Percentiles rank a stretch among this genome's conserved stretches.
phyloP scores from a whole-genome alignment of 2,888 invertebrate species.

The Mactromeris polynyma region DNA sequence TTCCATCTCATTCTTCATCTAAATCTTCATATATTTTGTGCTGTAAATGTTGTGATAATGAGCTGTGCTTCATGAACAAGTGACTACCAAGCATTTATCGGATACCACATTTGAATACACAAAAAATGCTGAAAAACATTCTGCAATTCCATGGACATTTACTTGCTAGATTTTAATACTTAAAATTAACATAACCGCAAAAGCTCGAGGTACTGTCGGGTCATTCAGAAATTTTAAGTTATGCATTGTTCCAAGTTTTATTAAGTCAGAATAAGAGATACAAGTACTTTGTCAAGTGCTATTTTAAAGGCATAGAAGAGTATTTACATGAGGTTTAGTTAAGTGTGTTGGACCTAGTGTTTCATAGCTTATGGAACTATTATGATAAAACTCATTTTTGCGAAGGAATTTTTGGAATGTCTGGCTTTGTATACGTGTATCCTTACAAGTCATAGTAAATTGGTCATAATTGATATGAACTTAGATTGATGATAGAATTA shows the following conservation, averaged over 20 bases:
- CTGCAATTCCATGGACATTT: neutral
- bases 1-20: slow-evolving; percentile 17
- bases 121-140: neutral
- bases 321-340: too few relatives aligned
- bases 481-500: neutral
- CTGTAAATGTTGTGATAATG: slow-evolving; percentile 51
- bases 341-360: too few relatives aligned
- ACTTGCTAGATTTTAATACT: too few relatives aligned
- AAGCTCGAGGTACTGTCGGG: too few relatives aligned
- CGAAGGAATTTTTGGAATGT: neutral
- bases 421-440: neutral
- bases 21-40: slow-evolving; percentile 13
- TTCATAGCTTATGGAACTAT: too few relatives aligned
- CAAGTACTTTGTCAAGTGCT: too few relatives aligned
- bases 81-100: neutral
- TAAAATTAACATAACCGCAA: too few relatives aligned
- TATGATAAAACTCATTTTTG: too few relatives aligned
- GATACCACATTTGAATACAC: neutral
- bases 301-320: too few relatives aligned
- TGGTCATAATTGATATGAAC: neutral
- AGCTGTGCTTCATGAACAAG: slow-evolving; percentile 41
- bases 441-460: neutral
- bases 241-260: too few relatives aligned
- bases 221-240: too few relatives aligned
- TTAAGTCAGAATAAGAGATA: too few relatives aligned